phyloP scores from a whole-genome alignment of 2,888 invertebrate genomes.

The Lepeophtheirus nordmannii region DNA sequence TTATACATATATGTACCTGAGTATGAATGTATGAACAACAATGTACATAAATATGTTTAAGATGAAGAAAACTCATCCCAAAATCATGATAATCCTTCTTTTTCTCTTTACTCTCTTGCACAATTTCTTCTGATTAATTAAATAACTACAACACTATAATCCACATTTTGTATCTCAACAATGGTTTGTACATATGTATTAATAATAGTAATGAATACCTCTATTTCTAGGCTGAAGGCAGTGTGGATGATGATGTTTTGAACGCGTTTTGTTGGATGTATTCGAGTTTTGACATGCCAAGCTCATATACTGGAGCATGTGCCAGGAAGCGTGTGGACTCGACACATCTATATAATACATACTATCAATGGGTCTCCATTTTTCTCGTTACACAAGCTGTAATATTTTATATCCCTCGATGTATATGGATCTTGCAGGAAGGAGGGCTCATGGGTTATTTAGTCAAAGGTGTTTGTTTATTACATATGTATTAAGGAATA shows the following conservation, averaged over 20 bases:
- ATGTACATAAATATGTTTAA: no score
- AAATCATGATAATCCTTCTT: no score
- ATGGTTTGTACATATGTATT: no score
- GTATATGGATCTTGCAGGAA: conserved; percentile 21
- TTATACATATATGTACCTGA: no score
- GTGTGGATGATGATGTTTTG: conserved; percentile 23
- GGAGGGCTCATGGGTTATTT: conserved; percentile 22
- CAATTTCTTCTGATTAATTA: no score
- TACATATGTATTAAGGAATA: background rate
- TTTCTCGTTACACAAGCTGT: conserved; percentile 12
- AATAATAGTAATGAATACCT: no score
- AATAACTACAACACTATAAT: no score
- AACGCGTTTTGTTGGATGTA: conserved; percentile 24
- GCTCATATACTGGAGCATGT: conserved; percentile 9
- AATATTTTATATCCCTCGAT: conserved; percentile 19
- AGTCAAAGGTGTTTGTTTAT: conserved; percentile 14
- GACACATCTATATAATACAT: conserved; percentile 20
- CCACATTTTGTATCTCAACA: background rate
- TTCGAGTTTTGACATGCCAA: conserved; percentile 21
- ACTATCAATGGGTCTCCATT: conserved; percentile 23
- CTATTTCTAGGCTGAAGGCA: conserved; percentile 21
- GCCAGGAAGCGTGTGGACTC: conserved; percentile 7
- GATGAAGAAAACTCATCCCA: no score
- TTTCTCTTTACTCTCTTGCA: no score
- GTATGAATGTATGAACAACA: no score